Evolutionary conservation across 2,797 vertebrate species (phyloP).

Genomic region (Phylloscopus collybita): DNA sequence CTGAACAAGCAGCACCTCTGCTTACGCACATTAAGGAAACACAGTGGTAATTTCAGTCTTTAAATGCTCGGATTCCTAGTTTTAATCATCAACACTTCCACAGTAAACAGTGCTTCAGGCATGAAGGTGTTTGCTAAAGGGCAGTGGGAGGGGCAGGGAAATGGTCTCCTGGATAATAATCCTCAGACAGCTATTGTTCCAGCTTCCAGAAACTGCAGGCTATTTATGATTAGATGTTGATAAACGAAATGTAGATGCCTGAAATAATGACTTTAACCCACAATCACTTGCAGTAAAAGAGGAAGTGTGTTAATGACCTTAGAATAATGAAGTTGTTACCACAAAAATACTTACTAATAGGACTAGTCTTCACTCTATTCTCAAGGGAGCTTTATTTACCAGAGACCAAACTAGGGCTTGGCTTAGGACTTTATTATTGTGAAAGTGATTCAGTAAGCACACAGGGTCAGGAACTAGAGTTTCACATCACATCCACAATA

Average conservation of each 20-base stretch:
- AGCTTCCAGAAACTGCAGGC: background rate
- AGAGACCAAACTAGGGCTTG: background rate
- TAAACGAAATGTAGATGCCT: background rate
- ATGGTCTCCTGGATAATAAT: background rate
- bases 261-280: background rate
- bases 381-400: slow-evolving; percentile 5
- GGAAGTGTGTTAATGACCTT: slow-evolving; percentile 26
- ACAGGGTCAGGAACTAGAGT: background rate
- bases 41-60: background rate
- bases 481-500: background rate
- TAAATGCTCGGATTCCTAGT: background rate
- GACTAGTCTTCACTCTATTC: background rate
- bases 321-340: slow-evolving; percentile 32
- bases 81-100: background rate
- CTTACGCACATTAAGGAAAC: background rate
- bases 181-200: background rate
- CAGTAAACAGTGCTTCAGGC: background rate
- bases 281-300: background rate
- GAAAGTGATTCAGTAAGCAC: background rate
- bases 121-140: background rate
- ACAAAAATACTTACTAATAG: slow-evolving; percentile 33
- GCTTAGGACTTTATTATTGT: slow-evolving; percentile 9
- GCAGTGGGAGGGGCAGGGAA: background rate
- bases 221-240: slow-evolving; percentile 4
- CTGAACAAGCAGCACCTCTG: background rate